A percentile compares a stretch with the other conserved stretches of the same genome.
Conservation (phyloP, 2,113 vertebrate genomes). For the Poeciliopsis retropinna region DNA sequence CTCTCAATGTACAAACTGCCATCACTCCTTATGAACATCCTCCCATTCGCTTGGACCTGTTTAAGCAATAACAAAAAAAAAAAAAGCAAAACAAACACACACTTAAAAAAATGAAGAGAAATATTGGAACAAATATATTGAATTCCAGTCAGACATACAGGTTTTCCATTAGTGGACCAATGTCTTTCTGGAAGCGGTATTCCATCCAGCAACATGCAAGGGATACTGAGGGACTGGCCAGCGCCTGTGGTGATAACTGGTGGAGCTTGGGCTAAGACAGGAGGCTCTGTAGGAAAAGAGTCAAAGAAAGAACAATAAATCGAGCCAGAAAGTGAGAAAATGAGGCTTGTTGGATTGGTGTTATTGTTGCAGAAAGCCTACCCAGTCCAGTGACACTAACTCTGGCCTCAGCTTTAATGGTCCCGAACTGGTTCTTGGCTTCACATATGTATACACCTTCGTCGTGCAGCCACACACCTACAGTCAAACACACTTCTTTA, state of each 20-base stretch:
- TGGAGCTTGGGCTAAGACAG: slow-evolving; percentile 82
- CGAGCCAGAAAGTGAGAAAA: slow-evolving; percentile 2
- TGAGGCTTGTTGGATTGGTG: slow-evolving; percentile 1
- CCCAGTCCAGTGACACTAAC: slow-evolving; percentile 86
- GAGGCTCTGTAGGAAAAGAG: slow-evolving; percentile 74
- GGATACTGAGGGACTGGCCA: slow-evolving; percentile 84
- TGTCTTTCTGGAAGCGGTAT: slow-evolving; percentile 84
- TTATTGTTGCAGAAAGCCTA: slow-evolving; percentile 56
- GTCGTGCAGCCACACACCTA: slow-evolving; percentile 86
- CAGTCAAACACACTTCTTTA: slow-evolving; percentile 22
- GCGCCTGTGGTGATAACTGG: slow-evolving; percentile 73
- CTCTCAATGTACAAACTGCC: slow-evolving; percentile 87
- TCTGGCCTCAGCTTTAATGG: slow-evolving; percentile 78
- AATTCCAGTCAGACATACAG: slow-evolving; percentile 69
- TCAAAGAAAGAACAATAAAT: slow-evolving; percentile 1
- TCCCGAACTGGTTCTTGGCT: slow-evolving; percentile 89
- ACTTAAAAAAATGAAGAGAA: neutral
- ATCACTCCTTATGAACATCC: slow-evolving; percentile 79
- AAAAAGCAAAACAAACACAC: neutral
- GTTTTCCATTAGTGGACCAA: slow-evolving; percentile 85
- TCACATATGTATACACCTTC: slow-evolving; percentile 87
- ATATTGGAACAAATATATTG: neutral
- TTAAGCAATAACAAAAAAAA: neutral
- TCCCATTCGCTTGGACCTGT: slow-evolving; percentile 77
- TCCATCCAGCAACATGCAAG: slow-evolving; percentile 87